Evolutionary conservation across 2,113 vertebrate species (phyloP).

Genomic region (Pongo abelii): DNA sequence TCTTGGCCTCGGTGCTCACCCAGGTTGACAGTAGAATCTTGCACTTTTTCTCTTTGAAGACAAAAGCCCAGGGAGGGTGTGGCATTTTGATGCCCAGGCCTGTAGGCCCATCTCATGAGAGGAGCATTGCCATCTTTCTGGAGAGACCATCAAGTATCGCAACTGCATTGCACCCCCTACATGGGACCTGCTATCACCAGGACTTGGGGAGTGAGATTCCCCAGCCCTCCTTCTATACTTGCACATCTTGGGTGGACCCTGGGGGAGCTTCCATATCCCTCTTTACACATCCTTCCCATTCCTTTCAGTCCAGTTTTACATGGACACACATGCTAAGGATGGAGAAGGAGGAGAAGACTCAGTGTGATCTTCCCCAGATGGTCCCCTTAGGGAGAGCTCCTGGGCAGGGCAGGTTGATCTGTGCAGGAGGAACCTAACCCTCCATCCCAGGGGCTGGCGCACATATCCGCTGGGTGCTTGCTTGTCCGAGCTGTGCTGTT

Average conservation of each 20-base stretch:
- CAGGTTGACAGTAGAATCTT: not conserved
- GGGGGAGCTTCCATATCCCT: not conserved
- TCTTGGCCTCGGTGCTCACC: not conserved
- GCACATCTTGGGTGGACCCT: fast-evolving
- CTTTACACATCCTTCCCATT: not conserved
- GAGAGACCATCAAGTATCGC: not conserved
- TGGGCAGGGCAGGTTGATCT: not conserved
- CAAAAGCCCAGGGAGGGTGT: not conserved
- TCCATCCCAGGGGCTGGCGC: not conserved
- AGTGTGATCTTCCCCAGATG: not conserved
- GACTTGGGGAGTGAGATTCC: not conserved
- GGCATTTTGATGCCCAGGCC: not conserved
- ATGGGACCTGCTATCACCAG: not conserved
- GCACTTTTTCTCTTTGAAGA: not conserved
- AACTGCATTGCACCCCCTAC: not conserved
- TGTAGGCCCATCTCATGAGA: not conserved
- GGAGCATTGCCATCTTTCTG: not conserved
- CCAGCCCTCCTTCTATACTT: not conserved
- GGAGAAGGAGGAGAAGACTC: not conserved
- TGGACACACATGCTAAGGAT: not conserved
- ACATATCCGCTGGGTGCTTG: not conserved
- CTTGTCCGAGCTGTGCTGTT: not conserved
- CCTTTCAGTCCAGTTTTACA: not conserved
- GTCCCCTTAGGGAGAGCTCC: too few relatives aligned
- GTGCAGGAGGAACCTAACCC: not conserved